Percentiles rank a stretch among this genome's conserved stretches.
Evolutionary conservation across 2,888 invertebrate species (phyloP).

Genomic region (Leptinotarsa rubiginosa): DNA sequence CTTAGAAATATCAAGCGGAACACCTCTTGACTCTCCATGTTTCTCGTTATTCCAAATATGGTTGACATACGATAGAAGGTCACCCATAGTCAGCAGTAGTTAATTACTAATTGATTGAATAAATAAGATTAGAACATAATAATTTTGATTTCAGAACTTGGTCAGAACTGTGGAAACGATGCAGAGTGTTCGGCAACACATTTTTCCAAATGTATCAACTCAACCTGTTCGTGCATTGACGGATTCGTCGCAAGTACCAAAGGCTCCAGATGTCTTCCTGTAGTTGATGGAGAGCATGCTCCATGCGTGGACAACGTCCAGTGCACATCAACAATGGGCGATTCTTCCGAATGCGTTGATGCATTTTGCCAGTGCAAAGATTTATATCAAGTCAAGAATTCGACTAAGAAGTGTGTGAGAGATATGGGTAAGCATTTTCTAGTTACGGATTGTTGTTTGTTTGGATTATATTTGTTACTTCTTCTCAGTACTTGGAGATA

Average conservation of each 20-base stretch:
- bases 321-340: constrained; percentile 52
- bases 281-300: constrained; percentile 48
- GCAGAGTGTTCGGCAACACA: constrained; percentile 53
- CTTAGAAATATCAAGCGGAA: too few relatives aligned
- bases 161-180: constrained; percentile 49
- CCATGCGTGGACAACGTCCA: constrained; percentile 56
- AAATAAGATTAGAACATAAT: background rate
- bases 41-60: too few relatives aligned
- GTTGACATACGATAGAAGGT: too few relatives aligned
- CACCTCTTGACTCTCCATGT: too few relatives aligned
- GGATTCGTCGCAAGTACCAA: constrained; percentile 46
- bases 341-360: constrained; percentile 50
- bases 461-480: background rate
- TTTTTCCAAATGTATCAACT: constrained; percentile 50
- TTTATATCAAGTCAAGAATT: constrained; percentile 51
- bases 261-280: constrained; percentile 51
- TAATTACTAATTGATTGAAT: background rate
- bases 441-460: too few relatives aligned
- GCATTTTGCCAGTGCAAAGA: constrained; percentile 56
- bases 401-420: constrained; percentile 52
- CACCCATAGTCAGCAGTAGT: too few relatives aligned
- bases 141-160: constrained; percentile 52
- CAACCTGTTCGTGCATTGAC: constrained; percentile 52
- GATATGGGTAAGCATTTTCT: constrained; percentile 52
- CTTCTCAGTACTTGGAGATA: constrained; percentile 55